A percentile compares a stretch with the other conserved stretches of the same genome.
Conservation (phyloP, 2,797 vertebrate genomes). For the Sarcophilus harrisii region DNA sequence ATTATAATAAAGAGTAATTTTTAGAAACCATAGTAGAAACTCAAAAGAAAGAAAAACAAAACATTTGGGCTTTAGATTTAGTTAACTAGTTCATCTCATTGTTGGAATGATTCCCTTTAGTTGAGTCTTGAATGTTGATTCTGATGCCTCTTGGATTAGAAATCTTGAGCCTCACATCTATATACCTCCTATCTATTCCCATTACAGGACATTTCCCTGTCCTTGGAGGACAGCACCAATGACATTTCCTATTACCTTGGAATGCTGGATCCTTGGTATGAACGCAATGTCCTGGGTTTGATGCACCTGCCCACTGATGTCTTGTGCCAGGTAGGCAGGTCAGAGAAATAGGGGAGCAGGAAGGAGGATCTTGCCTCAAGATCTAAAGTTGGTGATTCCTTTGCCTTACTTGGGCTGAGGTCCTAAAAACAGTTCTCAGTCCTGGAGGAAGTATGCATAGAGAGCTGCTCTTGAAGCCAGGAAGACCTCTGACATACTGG, state of each 20-base stretch:
- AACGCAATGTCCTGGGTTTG: conserved; percentile 94
- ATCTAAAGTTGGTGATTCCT: background rate
- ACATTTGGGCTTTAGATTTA: background rate
- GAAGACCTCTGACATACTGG: background rate
- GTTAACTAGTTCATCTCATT: background rate
- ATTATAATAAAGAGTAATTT: background rate
- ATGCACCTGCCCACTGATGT: conserved; percentile 92
- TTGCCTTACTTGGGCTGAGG: background rate
- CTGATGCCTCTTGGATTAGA: background rate
- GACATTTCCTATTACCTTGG: conserved; percentile 96
- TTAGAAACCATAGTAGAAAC: background rate
- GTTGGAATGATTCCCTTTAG: background rate
- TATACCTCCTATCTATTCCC: background rate
- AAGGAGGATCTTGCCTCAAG: background rate
- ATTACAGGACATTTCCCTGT: conserved; percentile 71
- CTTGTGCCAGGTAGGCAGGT: conserved; percentile 91
- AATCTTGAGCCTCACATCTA: background rate
- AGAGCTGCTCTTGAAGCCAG: background rate
- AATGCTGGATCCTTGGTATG: conserved; percentile 98
- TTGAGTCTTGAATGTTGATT: background rate
- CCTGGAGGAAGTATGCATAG: background rate
- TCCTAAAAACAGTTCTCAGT: background rate
- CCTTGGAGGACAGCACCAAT: conserved; percentile 89
- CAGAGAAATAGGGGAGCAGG: rapidly evolving
- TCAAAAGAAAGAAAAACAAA: background rate